Evolutionary conservation across 2,888 invertebrate species (phyloP).

Genomic region (Onchidella celtica): DNA sequence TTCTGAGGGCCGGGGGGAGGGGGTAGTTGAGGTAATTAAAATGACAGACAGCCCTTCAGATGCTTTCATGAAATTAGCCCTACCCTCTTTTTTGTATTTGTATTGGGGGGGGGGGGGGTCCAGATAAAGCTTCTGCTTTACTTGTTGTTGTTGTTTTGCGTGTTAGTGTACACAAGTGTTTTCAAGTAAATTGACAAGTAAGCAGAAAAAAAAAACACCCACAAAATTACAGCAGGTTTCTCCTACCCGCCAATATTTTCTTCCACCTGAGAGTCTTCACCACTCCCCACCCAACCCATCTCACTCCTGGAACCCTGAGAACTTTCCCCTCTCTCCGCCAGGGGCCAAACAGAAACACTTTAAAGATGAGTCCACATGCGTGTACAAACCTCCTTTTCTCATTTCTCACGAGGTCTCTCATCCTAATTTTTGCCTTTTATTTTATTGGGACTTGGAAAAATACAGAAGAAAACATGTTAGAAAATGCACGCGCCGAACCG

Average conservation of each 20-base stretch:
- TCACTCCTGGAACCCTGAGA: not conserved
- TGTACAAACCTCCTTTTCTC: not conserved
- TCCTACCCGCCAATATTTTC: not conserved
- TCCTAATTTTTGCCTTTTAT: slow-evolving; percentile 19
- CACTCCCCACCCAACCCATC: not conserved
- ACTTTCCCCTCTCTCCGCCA: not conserved
- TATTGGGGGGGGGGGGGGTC: no score
- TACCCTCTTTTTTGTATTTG: no score
- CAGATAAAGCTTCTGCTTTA: no score
- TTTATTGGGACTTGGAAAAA: not conserved
- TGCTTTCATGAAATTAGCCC: no score
- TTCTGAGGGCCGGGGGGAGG: no score
- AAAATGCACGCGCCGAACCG: slow-evolving; percentile 27
- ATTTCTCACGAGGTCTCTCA: slow-evolving; percentile 10
- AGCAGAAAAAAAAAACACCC: no score
- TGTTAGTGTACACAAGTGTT: no score
- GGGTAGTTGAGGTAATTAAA: no score
- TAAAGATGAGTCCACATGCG: not conserved
- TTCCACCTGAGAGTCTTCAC: not conserved
- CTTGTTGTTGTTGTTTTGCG: no score
- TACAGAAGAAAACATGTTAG: not conserved
- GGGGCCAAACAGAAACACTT: not conserved
- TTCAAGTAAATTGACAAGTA: no score
- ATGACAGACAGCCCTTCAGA: no score
- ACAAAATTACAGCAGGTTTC: not conserved